phyloP scores from a whole-genome alignment of 2,797 vertebrate species.

The Cygnus olor region DNA sequence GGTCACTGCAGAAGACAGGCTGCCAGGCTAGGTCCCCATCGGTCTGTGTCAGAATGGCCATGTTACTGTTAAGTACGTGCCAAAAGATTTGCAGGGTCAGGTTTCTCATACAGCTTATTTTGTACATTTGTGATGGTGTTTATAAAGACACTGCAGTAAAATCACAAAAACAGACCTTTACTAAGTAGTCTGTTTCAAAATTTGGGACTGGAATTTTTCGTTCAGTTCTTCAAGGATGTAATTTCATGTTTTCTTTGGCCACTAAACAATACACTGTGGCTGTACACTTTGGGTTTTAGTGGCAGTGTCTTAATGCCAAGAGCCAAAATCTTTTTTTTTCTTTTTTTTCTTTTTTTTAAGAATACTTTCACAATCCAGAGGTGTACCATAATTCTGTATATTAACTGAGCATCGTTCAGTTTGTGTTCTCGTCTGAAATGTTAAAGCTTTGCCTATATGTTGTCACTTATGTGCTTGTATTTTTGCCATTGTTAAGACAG shows the following conservation, averaged over 20 bases:
- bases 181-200: background rate
- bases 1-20: background rate
- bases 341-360: background rate
- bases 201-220: background rate
- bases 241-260: background rate
- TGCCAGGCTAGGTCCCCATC: background rate
- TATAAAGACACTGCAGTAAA: background rate
- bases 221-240: background rate
- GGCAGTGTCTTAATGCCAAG: background rate
- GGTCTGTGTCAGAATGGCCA: background rate
- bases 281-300: background rate
- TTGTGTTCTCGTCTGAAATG: constrained; percentile 16
- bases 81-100: constrained; percentile 19
- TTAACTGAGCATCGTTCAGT: background rate
- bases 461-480: constrained; percentile 15
- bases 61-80: background rate
- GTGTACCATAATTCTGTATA: constrained; percentile 18
- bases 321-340: background rate
- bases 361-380: background rate
- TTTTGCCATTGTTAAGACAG: constrained; percentile 51
- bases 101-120: constrained; percentile 6
- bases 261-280: background rate
- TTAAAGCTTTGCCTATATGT: constrained; percentile 23
- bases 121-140: background rate
- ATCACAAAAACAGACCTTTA: background rate